Conservation (phyloP, 2,888 invertebrate species). For the Halocaridina rubra region DNA sequence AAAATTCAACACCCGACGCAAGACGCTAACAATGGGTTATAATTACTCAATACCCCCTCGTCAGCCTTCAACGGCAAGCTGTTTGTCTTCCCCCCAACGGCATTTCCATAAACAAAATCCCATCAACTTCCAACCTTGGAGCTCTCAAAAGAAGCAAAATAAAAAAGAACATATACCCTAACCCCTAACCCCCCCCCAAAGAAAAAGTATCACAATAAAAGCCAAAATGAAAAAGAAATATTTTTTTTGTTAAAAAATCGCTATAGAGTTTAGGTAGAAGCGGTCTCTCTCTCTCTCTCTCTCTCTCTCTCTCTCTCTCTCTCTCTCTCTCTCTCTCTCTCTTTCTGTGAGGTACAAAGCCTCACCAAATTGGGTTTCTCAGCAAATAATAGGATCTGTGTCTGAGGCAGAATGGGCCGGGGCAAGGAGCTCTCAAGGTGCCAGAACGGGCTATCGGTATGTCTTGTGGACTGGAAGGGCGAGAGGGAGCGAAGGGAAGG, state of each 20-base stretch:
- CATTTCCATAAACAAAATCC: neutral
- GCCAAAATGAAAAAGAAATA: too few species aligned
- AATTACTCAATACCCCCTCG: neutral
- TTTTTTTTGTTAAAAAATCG: too few species aligned
- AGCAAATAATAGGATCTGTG: constrained; percentile 59
- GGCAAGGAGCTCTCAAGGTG: constrained; percentile 43
- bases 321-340: constrained; percentile 18
- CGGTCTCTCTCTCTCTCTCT: neutral
- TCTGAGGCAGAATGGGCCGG: constrained; percentile 56
- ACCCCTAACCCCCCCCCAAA: too few species aligned
- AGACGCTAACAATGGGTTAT: neutral
- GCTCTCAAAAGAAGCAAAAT: too few species aligned
- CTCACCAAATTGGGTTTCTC: constrained; percentile 57
- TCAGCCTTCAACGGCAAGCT: neutral
- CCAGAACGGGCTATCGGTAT: constrained; percentile 53
- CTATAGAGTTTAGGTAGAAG: too few species aligned
- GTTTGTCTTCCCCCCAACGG: neutral
- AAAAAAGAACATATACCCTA: too few species aligned
- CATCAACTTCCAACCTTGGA: too few species aligned
- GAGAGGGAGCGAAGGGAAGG: neutral
- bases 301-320: neutral
- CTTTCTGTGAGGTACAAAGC: constrained; percentile 54
- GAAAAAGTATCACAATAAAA: too few species aligned
- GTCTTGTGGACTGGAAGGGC: neutral
- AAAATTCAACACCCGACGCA: neutral